Percentiles rank a stretch among this genome's conserved stretches.
Evolutionary conservation across 2,113 vertebrate species (phyloP).

Genomic region (Malurus cyaneus): DNA sequence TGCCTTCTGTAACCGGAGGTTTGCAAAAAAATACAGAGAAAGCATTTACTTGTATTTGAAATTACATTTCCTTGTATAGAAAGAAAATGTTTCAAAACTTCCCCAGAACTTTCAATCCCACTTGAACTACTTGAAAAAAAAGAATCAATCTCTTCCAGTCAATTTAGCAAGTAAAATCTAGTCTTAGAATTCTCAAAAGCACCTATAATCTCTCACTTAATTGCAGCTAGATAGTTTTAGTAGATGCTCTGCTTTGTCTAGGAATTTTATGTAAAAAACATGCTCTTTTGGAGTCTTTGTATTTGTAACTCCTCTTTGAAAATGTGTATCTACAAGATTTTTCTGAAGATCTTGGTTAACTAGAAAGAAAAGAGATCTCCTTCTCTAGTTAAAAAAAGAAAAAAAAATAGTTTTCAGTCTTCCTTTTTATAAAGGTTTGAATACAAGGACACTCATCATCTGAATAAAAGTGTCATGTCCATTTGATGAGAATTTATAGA

Average conservation of each 20-base stretch:
- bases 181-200: background rate
- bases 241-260: background rate
- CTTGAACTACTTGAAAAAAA: background rate
- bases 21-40: background rate
- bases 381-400: background rate
- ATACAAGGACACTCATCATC: background rate
- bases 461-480: background rate
- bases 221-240: background rate
- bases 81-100: background rate
- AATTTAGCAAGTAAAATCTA: constrained; percentile 23
- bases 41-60: background rate
- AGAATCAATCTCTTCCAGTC: background rate
- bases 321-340: background rate
- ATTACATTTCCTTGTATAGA: background rate
- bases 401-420: background rate
- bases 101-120: background rate
- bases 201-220: background rate
- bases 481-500: background rate
- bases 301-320: background rate
- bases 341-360: background rate
- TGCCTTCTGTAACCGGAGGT: background rate
- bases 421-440: background rate
- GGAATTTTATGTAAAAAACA: background rate
- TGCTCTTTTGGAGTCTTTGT: background rate
- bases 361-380: background rate